phyloP scores from a whole-genome alignment of 2,888 invertebrate species.

The Fabriciana adippe region DNA sequence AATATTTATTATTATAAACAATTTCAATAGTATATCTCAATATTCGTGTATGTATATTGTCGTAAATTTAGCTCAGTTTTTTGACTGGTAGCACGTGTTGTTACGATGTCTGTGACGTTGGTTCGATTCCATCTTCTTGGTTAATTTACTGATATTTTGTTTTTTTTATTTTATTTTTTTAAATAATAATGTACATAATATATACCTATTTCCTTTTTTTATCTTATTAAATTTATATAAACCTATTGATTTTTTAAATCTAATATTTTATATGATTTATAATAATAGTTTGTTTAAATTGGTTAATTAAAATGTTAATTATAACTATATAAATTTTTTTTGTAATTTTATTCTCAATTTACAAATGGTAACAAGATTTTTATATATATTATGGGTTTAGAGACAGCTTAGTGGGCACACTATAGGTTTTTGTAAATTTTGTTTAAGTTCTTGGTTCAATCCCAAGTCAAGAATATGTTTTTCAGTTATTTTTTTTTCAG shows the following conservation, averaged over 20 bases:
- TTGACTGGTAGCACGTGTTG: constrained; percentile 32
- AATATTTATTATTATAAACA: neutral
- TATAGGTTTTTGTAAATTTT: constrained; percentile 6
- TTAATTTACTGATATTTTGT: neutral
- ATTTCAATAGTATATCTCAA: neutral
- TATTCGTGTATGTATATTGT: neutral
- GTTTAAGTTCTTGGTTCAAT: constrained; percentile 39
- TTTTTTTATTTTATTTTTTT: neutral
- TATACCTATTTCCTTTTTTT: constrained; percentile 31
- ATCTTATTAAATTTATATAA: neutral
- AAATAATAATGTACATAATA: neutral
- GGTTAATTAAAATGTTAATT: neutral
- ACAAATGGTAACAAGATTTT: constrained; percentile 25
- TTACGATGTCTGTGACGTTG: constrained; percentile 27
- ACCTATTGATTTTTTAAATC: too few relatives aligned
- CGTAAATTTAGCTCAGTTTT: constrained; percentile 16
- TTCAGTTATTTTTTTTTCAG: constrained; percentile 28
- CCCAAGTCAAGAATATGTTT: constrained; percentile 8
- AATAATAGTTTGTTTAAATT: neutral
- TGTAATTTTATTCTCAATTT: constrained; percentile 14
- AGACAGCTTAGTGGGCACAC: constrained; percentile 20
- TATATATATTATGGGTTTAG: accelerated
- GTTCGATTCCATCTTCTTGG: constrained; percentile 30
- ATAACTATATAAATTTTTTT: constrained; percentile 25
- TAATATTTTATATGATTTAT: neutral